Evolutionary conservation across 1,140 invertebrate genomes (phyloP), one percentile per base, ranked within the genome.

Genomic region (Rhynchophorus ferrugineus): DNA sequence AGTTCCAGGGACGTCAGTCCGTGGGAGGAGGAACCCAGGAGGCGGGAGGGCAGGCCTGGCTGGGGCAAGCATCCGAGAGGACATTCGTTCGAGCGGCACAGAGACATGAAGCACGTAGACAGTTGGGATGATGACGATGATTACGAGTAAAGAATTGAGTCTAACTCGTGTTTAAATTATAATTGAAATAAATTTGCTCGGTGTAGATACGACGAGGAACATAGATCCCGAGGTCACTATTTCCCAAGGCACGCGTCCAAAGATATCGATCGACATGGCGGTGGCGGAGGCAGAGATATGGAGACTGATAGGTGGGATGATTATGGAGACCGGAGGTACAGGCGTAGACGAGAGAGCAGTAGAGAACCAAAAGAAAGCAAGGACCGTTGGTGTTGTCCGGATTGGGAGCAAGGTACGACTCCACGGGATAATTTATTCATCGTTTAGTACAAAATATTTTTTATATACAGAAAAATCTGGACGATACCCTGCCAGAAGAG

Each of bases 1-100:
- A 82, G 81, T 16, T 83, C 81, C 0, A 69, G 82, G 3, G 83
- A 85, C 64, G 73, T 81, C 35, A 84, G 82, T 37, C 81, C 82
- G 3, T 84, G 82, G 81, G 81, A 84, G 48, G 81, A 83, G 56
- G 81, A 82, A 45, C 73, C 75, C 63, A 47, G 41, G 67, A 73
- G 51, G 60, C 68, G 46, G 65, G 71, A 69, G 52, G 44, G 42
- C 59, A 7, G 62, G 52, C 13, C 72, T 64, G 44, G 68, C 63
- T 49, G 63, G 64, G 57, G 60, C 2, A 56, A 65, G 37, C 52
- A 65, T 44, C 39, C 57, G 1, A 51, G 59, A 42, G 56, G 59
- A 16, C 60, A 61, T 35, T 63, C 60, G 7, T 67, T 65, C 44
- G 67, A 58, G 45, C 61, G 53, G 50, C 65, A 59, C 53, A 64